These are phyloP conservation scores for Panulirus ornatus DNA, from an alignment of 1,140 invertebrate genomes.

Conservation along the genomic window DNA sequence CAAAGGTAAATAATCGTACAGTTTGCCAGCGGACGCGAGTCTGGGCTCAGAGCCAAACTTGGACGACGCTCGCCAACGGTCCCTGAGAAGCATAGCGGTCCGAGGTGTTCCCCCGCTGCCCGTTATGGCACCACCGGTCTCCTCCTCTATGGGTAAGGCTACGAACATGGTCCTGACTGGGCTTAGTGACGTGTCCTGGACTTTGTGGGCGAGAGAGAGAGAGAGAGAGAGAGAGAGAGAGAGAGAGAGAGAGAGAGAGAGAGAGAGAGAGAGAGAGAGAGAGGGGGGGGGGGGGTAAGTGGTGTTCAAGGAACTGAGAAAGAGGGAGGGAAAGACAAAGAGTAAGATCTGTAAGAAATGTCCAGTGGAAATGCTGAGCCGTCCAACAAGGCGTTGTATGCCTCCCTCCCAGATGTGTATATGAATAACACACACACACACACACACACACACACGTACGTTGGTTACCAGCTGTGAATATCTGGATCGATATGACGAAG, in stretches of 20 bases:
- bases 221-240: background rate
- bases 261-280: background rate
- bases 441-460: no score
- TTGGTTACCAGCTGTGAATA: no score
- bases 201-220: background rate
- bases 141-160: background rate
- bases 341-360: no score
- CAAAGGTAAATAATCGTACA: slow-evolving; percentile 36
- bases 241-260: background rate
- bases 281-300: no score
- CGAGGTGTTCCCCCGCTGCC: background rate
- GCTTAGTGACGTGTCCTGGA: no score
- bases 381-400: no score
- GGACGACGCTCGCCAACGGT: slow-evolving; percentile 36
- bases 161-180: background rate
- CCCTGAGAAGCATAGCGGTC: slow-evolving; percentile 35
- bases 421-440: no score
- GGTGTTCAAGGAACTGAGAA: no score
- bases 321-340: background rate
- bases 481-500: no score
- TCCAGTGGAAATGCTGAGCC: background rate
- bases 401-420: no score
- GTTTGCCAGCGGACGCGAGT: slow-evolving; percentile 13
- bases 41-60: slow-evolving; percentile 19
- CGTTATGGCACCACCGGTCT: slow-evolving; percentile 29